phyloP scores from a whole-genome alignment of 2,797 vertebrate species.

The Lacerta bilineata region DNA sequence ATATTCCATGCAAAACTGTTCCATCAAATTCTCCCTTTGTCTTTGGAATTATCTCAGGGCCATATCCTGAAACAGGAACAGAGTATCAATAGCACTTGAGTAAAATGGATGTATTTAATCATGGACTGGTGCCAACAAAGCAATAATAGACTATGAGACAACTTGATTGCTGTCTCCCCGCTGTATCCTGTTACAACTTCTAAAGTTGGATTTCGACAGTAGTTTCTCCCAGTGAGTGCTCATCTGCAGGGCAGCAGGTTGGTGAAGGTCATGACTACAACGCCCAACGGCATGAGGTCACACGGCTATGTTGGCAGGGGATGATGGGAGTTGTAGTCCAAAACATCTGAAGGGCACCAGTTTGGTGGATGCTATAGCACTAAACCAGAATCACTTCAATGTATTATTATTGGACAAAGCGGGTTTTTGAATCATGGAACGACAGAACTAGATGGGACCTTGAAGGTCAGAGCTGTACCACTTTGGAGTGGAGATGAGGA shows the following conservation, averaged over 20 bases:
- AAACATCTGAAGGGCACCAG: too few relatives aligned
- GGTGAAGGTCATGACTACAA: too few relatives aligned
- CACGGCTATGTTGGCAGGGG: too few relatives aligned
- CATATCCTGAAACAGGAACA: conserved; percentile 49
- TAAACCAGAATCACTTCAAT: not conserved
- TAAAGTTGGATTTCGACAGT: not conserved
- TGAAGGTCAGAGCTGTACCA: too few relatives aligned
- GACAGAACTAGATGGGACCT: too few relatives aligned
- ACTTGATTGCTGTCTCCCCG: conserved; percentile 51
- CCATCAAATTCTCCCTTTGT: conserved; percentile 66
- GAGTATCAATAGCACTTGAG: conserved; percentile 55
- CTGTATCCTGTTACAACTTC: not conserved
- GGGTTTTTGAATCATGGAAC: too few relatives aligned
- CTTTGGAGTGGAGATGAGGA: not conserved
- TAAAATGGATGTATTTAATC: conserved; percentile 68
- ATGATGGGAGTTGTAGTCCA: too few relatives aligned
- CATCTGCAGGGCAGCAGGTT: too few relatives aligned
- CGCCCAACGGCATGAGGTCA: too few relatives aligned
- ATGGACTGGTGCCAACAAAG: conserved; percentile 63
- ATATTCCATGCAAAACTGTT: conserved; percentile 48
- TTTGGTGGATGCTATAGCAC: not conserved
- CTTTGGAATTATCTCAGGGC: conserved; percentile 72
- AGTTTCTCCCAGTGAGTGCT: not conserved
- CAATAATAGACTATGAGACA: conserved; percentile 69
- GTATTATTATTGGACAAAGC: not conserved